These are phyloP conservation scores for Sebastes cheni DNA, from an alignment of 2,797 vertebrate species.

Conservation along the genomic window DNA sequence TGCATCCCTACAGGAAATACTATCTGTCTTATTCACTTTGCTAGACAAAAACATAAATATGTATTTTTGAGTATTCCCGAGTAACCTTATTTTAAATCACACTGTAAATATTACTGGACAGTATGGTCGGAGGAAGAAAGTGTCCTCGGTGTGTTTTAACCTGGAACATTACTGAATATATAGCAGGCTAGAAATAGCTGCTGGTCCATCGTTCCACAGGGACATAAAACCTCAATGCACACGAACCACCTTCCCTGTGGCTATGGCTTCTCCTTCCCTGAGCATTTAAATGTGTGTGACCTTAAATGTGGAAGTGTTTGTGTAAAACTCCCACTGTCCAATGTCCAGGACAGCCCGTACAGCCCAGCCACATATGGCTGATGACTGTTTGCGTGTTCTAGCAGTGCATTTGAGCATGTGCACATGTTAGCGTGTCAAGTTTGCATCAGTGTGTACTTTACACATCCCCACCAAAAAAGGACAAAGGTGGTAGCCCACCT, in stretches of 20 bases:
- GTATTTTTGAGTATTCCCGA: constrained; percentile 2
- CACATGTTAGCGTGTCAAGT: not conserved
- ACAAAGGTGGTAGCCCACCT: constrained; percentile 82
- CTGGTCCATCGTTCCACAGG: constrained; percentile 50
- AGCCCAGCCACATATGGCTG: not conserved
- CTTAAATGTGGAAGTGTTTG: constrained; percentile 4
- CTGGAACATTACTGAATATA: constrained; percentile 57
- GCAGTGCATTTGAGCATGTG: not conserved
- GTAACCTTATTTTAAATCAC: not conserved
- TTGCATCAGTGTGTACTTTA: not conserved
- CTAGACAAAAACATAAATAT: constrained; percentile 6
- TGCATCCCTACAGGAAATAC: too few relatives aligned
- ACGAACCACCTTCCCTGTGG: constrained; percentile 59
- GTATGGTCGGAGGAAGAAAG: constrained; percentile 21
- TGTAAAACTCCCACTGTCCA: not conserved
- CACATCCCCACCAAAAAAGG: not conserved
- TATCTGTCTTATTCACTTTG: too few relatives aligned
- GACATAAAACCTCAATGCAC: constrained; percentile 52
- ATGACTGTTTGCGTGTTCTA: not conserved
- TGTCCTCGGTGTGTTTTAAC: constrained; percentile 44
- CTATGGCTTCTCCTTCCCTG: constrained; percentile 14
- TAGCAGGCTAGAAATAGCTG: constrained; percentile 61
- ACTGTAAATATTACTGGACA: constrained; percentile 15
- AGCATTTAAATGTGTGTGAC: constrained; percentile 11
- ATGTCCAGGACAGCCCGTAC: constrained; percentile 11